Percentiles rank a stretch among this genome's conserved stretches.
These are phyloP conservation scores for Amyelois transitella DNA, from an alignment of 1,140 invertebrate genomes.

Conservation along the genomic window DNA sequence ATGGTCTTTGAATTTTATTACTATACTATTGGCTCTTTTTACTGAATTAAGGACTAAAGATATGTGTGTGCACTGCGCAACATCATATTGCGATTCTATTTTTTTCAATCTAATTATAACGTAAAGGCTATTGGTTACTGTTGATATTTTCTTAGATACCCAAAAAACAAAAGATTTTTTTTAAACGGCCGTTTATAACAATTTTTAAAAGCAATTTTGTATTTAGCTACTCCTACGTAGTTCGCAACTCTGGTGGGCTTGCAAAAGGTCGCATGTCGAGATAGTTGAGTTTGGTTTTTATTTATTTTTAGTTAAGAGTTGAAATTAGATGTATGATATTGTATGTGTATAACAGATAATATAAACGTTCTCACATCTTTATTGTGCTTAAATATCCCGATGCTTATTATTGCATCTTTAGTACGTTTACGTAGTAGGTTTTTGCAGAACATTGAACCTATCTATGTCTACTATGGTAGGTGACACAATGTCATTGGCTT, in stretches of 20 bases:
- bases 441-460: constrained; percentile 1
- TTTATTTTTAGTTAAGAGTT: neutral
- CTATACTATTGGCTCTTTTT: too few species aligned
- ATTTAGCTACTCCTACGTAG: constrained; percentile 54
- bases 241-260: constrained; percentile 30
- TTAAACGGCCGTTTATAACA: constrained; percentile 37
- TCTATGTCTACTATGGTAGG: neutral
- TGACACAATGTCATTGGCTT: constrained; percentile 9
- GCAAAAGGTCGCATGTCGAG: constrained; percentile 30
- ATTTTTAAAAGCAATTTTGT: constrained; percentile 56
- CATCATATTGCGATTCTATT: too few species aligned
- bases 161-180: constrained; percentile 7
- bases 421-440: too few species aligned
- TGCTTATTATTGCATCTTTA: neutral
- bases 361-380: neutral
- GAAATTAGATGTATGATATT: neutral
- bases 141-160: neutral
- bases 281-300: constrained; percentile 3
- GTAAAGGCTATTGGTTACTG: too few species aligned
- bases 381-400: neutral
- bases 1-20: too few species aligned
- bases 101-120: too few species aligned
- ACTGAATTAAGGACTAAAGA: too few species aligned
- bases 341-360: neutral
- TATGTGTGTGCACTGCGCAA: too few species aligned